Conservation (phyloP, 1,140 invertebrate genomes). For the Heliconius melpomene region DNA sequence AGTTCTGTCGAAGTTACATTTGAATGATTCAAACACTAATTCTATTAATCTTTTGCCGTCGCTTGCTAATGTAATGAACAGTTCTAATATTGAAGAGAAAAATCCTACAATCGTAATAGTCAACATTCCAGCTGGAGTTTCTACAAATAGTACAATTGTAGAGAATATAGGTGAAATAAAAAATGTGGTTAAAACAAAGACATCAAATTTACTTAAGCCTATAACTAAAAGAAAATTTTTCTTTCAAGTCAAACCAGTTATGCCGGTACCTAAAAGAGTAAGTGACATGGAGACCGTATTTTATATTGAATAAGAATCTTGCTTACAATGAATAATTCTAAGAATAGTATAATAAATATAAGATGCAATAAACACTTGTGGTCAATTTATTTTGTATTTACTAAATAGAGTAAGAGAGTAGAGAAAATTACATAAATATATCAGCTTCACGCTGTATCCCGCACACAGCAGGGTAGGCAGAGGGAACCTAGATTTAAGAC, state of each 20-base stretch:
- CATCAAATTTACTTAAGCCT: not conserved
- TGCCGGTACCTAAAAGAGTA: not conserved
- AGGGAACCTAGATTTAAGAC: too few relatives aligned
- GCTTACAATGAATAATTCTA: not conserved
- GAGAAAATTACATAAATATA: too few relatives aligned
- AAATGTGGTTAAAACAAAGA: not conserved
- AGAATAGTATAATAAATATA: too few relatives aligned
- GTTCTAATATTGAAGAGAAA: not conserved
- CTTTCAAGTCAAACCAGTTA: constrained; percentile 24
- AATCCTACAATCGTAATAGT: not conserved
- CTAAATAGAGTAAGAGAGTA: too few relatives aligned
- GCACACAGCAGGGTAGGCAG: too few relatives aligned
- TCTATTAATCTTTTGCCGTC: constrained; percentile 3
- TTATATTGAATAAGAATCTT: not conserved
- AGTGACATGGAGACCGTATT: constrained; percentile 2
- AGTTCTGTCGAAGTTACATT: not conserved
- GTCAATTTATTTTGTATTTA: too few relatives aligned
- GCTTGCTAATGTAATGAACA: not conserved
- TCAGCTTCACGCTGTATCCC: too few relatives aligned
- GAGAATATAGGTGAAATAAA: not conserved
- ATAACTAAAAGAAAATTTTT: constrained; percentile 24
- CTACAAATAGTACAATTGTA: not conserved
- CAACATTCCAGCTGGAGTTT: not conserved
- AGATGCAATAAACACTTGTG: too few relatives aligned
- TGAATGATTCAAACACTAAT: not conserved